A percentile compares a stretch with the other conserved stretches of the same genome.
These are phyloP conservation scores for Meleagris gallopavo DNA, from an alignment of 2,113 vertebrate species.

Conservation along the genomic window DNA sequence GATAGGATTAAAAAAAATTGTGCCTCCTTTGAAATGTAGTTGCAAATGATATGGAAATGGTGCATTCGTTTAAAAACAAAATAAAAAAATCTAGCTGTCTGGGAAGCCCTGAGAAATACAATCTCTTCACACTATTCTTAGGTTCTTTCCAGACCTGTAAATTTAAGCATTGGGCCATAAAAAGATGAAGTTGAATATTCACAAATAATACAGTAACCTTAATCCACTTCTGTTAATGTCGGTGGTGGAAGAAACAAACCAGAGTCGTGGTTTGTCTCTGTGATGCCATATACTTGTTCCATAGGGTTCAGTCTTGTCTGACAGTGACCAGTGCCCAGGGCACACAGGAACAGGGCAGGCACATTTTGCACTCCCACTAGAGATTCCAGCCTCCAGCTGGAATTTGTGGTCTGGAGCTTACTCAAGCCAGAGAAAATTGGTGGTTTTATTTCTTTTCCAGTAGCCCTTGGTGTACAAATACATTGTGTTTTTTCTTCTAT, in stretches of 20 bases:
- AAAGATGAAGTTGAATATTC: background rate
- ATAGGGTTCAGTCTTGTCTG: background rate
- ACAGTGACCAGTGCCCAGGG: background rate
- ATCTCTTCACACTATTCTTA: background rate
- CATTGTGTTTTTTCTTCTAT: background rate
- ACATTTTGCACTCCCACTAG: background rate
- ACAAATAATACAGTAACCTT: background rate
- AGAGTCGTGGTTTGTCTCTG: background rate
- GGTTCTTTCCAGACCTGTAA: background rate
- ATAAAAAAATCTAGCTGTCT: background rate
- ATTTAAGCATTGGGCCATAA: background rate
- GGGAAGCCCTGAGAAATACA: background rate
- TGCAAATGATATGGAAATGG: background rate
- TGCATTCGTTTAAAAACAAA: background rate
- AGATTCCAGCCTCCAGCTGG: background rate
- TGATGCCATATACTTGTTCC: background rate
- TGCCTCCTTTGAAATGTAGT: background rate
- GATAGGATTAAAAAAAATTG: background rate
- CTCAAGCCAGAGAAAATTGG: background rate
- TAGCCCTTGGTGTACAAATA: background rate
- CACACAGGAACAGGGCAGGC: background rate
- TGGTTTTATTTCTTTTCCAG: background rate
- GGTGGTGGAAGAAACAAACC: background rate
- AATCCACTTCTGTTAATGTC: background rate
- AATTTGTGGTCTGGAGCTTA: background rate